phyloP scores from a whole-genome alignment of 2,888 invertebrate genomes.

The Sesia bembeciformis region DNA sequence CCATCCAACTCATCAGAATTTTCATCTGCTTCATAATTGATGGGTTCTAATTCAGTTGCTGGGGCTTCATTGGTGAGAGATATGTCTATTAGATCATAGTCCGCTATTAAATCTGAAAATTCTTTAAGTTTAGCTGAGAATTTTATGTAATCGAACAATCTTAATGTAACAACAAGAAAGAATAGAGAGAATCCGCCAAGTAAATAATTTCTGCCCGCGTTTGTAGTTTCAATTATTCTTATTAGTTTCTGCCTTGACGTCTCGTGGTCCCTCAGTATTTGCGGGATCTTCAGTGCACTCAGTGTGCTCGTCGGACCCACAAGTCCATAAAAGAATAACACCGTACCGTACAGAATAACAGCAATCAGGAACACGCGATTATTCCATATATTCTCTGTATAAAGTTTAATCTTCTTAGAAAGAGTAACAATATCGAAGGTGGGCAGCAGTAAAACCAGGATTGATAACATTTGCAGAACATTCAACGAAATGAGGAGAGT shows the following conservation, averaged over 20 bases:
- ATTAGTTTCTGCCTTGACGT: conserved; percentile 26
- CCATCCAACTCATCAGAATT: conserved; percentile 11
- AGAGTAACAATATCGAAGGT: conserved; percentile 26
- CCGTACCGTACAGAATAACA: conserved; percentile 15
- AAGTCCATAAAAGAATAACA: conserved; percentile 31
- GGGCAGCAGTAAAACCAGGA: conserved; percentile 33
- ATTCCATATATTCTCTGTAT: conserved; percentile 8
- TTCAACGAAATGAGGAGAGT: conserved; percentile 25
- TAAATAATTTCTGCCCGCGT: conserved; percentile 44
- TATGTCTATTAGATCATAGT: conserved; percentile 41
- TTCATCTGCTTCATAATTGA: conserved; percentile 12
- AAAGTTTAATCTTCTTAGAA: conserved; percentile 25
- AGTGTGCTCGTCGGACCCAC: conserved; percentile 31
- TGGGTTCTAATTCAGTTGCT: conserved; percentile 9
- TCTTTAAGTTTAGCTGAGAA: conserved; percentile 54
- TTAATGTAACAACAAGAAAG: conserved; percentile 33
- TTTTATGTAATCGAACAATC: conserved; percentile 37
- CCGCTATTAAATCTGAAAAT: conserved; percentile 43
- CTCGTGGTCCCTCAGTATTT: conserved; percentile 10
- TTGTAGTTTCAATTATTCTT: conserved; percentile 30
- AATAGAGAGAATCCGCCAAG: conserved; percentile 46
- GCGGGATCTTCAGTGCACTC: conserved; percentile 16
- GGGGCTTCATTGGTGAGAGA: conserved; percentile 14
- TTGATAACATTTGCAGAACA: conserved; percentile 36
- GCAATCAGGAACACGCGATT: conserved; percentile 5